Conservation (phyloP, 2,888 invertebrate species). For the Scaptomyza reducta region DNA sequence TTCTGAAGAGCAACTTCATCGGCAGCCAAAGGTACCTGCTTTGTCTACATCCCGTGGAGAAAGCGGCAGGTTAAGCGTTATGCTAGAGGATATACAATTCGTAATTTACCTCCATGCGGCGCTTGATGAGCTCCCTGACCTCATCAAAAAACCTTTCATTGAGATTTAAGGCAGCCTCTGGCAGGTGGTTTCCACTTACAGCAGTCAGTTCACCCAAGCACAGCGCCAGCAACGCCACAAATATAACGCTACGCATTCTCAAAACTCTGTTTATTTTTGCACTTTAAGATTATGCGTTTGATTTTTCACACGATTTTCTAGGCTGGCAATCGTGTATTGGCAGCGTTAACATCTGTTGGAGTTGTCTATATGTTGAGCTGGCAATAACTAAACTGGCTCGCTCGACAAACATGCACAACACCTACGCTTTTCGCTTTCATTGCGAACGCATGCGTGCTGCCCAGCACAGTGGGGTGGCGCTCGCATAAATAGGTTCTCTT, state of each 20-base stretch:
- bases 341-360: slow-evolving; percentile 71
- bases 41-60: slow-evolving; percentile 28
- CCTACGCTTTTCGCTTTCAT: slow-evolving; percentile 73
- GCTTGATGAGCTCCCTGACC: slow-evolving; percentile 85
- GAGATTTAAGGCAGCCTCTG: slow-evolving; percentile 64
- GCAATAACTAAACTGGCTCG: slow-evolving; percentile 67
- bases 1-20: slow-evolving; percentile 58
- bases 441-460: slow-evolving; percentile 63
- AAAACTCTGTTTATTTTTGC: neutral
- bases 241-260: slow-evolving; percentile 47
- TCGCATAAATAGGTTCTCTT: neutral
- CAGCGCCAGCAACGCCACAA: slow-evolving; percentile 53
- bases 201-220: slow-evolving; percentile 14
- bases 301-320: slow-evolving; percentile 45
- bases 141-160: slow-evolving; percentile 85
- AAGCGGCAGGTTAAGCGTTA: neutral
- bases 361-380: slow-evolving; percentile 76
- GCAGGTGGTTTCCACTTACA: slow-evolving; percentile 68
- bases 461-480: slow-evolving; percentile 44
- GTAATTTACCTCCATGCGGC: slow-evolving; percentile 81
- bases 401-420: slow-evolving; percentile 47
- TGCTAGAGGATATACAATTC: too few relatives aligned
- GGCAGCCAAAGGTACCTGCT: slow-evolving; percentile 60
- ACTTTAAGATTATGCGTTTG: slow-evolving; percentile 5
- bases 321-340: slow-evolving; percentile 16